Percentiles rank a stretch among this genome's conserved stretches.
These are phyloP conservation scores for Ptychadena robeensis DNA, from an alignment of 2,797 vertebrate species.

Conservation along the genomic window DNA sequence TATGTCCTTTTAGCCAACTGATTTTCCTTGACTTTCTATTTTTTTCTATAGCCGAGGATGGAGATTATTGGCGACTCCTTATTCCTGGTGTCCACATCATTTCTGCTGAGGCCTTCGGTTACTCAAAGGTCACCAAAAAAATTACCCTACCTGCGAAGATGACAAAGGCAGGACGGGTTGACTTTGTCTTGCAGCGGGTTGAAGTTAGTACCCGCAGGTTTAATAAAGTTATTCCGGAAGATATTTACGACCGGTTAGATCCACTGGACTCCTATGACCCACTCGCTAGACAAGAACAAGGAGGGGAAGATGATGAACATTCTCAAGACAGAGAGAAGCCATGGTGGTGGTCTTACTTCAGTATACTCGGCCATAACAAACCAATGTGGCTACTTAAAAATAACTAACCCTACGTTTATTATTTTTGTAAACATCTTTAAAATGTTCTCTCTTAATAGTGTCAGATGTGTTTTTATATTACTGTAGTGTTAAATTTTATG, in stretches of 20 bases:
- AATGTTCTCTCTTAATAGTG: neutral
- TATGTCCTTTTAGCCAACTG: conserved; percentile 29
- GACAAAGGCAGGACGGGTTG: conserved; percentile 83
- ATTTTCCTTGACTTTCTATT: conserved; percentile 11
- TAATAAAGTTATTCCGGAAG: conserved; percentile 66
- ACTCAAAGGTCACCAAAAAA: conserved; percentile 85
- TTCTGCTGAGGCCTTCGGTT: conserved; percentile 85
- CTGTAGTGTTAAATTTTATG: neutral
- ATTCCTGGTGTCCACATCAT: conserved; percentile 86
- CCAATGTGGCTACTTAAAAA: conserved; percentile 91
- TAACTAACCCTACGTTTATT: conserved; percentile 63
- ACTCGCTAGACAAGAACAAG: conserved; percentile 56
- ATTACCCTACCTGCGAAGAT: conserved; percentile 84
- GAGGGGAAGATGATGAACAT: conserved; percentile 63
- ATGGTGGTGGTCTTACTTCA: conserved; percentile 98
- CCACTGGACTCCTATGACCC: conserved; percentile 82
- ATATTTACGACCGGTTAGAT: conserved; percentile 76
- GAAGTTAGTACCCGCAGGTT: conserved; percentile 73
- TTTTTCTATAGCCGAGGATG: conserved; percentile 80
- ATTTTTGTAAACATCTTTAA: neutral
- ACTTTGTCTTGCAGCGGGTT: conserved; percentile 85
- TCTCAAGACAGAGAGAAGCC: conserved; percentile 79
- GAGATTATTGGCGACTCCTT: conserved; percentile 94
- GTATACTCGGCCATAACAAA: conserved; percentile 80
- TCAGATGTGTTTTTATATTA: neutral